These are phyloP conservation scores for Hydraecia micacea DNA, from an alignment of 2,888 invertebrate species.

Conservation along the genomic window DNA sequence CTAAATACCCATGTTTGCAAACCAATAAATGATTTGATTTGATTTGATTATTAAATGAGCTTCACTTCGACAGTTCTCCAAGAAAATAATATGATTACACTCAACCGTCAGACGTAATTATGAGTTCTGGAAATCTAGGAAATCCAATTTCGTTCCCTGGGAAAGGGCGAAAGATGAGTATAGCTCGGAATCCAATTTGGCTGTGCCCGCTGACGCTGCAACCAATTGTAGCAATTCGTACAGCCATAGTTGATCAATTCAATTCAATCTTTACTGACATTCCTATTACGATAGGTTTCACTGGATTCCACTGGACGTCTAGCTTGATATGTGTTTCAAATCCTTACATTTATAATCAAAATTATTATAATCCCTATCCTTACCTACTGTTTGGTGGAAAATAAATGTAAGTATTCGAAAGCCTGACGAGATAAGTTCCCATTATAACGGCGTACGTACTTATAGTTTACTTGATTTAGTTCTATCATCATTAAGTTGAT, in stretches of 20 bases:
- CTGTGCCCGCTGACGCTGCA: slow-evolving; percentile 6
- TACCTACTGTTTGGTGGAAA: background rate
- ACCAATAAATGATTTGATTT: no score
- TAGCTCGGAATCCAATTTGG: slow-evolving; percentile 25
- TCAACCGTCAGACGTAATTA: background rate
- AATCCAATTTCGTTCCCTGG: slow-evolving; percentile 26
- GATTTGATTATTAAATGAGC: background rate
- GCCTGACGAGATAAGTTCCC: background rate
- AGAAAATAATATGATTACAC: slow-evolving; percentile 8
- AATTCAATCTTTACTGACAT: no score
- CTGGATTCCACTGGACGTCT: background rate
- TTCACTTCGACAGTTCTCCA: background rate
- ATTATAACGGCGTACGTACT: background rate
- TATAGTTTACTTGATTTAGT: background rate
- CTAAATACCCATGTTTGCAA: no score
- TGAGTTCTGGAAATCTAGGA: slow-evolving; percentile 7
- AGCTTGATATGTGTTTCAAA: background rate
- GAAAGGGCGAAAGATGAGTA: background rate
- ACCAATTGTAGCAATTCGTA: slow-evolving; percentile 16
- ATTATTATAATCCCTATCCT: background rate
- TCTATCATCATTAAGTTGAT: background rate
- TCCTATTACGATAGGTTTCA: slow-evolving; percentile 1
- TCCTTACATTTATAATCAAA: background rate
- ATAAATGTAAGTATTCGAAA: background rate
- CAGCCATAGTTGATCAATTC: background rate